These are phyloP conservation scores for Pelochelys cantorii DNA, from an alignment of 2,797 vertebrate species.

Conservation along the genomic window DNA sequence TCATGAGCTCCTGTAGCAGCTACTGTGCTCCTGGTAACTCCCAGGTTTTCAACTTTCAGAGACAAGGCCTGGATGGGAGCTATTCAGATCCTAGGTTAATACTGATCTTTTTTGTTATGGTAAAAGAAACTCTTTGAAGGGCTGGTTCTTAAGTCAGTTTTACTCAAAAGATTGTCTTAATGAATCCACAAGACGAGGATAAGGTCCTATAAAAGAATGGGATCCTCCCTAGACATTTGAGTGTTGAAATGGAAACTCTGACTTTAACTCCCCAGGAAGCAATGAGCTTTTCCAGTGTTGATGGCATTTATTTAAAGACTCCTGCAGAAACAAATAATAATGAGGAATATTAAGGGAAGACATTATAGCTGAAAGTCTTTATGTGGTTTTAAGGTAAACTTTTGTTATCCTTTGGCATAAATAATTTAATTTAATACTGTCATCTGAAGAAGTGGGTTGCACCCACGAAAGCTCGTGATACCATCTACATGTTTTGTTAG, in stretches of 20 bases:
- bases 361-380: neutral
- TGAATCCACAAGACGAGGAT: neutral
- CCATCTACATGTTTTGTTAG: too few species aligned
- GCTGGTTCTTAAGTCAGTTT: neutral
- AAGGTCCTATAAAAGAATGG: accelerated
- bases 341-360: neutral
- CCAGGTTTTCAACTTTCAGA: conserved; percentile 1
- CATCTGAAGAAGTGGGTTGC: too few species aligned
- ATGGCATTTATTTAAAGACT: accelerated
- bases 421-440: too few species aligned
- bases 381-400: neutral
- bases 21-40: conserved; percentile 26
- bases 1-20: neutral
- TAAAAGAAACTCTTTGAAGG: conserved; percentile 4
- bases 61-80: neutral
- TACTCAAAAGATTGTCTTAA: accelerated
- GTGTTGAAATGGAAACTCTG: neutral
- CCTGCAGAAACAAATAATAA: neutral
- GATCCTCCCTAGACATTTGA: neutral
- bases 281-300: accelerated
- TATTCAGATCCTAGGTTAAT: neutral
- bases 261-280: neutral
- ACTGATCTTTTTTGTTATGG: neutral
- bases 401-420: neutral
- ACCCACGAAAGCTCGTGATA: too few species aligned